Base-by-base conservation (phyloP, 1,140 invertebrate genomes). In the Battus philenor region DNA sequence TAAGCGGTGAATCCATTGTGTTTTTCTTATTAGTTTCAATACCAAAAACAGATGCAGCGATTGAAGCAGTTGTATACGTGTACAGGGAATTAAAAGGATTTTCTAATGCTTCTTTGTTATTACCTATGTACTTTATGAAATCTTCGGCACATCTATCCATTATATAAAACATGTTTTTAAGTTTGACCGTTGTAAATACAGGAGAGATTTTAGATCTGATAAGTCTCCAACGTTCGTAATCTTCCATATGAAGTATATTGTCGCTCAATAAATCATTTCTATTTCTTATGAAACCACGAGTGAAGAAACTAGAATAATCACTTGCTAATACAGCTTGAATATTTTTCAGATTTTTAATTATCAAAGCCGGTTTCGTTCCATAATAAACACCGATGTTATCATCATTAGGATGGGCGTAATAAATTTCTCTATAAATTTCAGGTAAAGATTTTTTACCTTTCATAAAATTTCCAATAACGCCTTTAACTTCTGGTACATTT, bases 311-410 rank as follows among this genome's bases (percentile, higher is more conserved):
- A 43, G 79, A 66, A 50, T 88, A 88, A 45, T 88, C 87, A 43
- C 80, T 78, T 4, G 87, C 66, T 0, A 89, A 32, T 7, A 90
- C 81, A 8, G 72, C 51, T 56, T 88, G 85, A 4, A 90, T 67
- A 7, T 90, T 65, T 13, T 87, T 75, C 1, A 86, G 62, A 59
- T 89, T 81, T 47, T 61, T 68, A 0, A 79, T 8, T 1, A 73
- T 32, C 2, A 75, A 13, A 2, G 57, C 50, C 10, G 65, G 68
- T 4, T 26, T 60, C 0, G 29, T 11, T 15, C 49, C 57, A 2
- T 47, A 7, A 13, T 44, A 58, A n/a, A 50, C 31, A 3, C 67
- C 70, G 29, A 74, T 44, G 10, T 66, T 49, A 4, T 48, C 13
- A 13, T 54, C 47, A 1, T 56, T 33, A 4, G 50, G 32, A 30